Base-by-base conservation (phyloP, 2,113 vertebrate species). In the Vicugna pacos region DNA sequence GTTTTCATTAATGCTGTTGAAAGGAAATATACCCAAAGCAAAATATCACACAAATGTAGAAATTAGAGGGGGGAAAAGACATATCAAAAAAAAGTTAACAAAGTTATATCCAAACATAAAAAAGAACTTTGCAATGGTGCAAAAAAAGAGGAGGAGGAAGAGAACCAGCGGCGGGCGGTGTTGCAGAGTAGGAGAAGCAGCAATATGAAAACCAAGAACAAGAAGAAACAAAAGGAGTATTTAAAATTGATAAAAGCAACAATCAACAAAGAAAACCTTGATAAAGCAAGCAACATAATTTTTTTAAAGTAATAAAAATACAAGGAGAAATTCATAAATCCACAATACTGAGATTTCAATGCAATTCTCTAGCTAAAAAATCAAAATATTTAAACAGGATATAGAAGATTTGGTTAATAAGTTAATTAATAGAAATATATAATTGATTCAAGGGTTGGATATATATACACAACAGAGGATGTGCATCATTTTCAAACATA, bases 361-460 rank as follows among this genome's bases (percentile, higher is more conserved):
- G 28, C 24, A 69, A 75, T n/a, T 62, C 72, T 76, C 64, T 56
- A 87, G 67, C 24, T 56, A 91, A 69, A 6, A 80, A 35, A 24
- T 69, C 50, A 91, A 77, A 54, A 80, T 91, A 42, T 91, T 91
- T 69, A 91, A 54, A 54, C 50, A 80, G 13, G 8, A 91, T 32
- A 56, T 69, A 42, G 35, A 54, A 56, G 28, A 69, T 32, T 32
- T 32, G 13, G 56, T 56, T n/a, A 80, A 38, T 14, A 83, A 48
- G 42, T 77, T 62, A 62, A 75, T 77, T 52, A 52, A 77, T 52
- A 77, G 26, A 64, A 30, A 79, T 35, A 54, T 54, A 79, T 24
- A 22, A 28, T 14, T 13, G 19, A 77, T n/a, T 3, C 32, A 77
- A n/a, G 62, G 42, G 5, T 73, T 83, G 4, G 38, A 46, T 32